Evolutionary conservation across 2,888 invertebrate species (phyloP).

Genomic region (Mesoligia furuncula): DNA sequence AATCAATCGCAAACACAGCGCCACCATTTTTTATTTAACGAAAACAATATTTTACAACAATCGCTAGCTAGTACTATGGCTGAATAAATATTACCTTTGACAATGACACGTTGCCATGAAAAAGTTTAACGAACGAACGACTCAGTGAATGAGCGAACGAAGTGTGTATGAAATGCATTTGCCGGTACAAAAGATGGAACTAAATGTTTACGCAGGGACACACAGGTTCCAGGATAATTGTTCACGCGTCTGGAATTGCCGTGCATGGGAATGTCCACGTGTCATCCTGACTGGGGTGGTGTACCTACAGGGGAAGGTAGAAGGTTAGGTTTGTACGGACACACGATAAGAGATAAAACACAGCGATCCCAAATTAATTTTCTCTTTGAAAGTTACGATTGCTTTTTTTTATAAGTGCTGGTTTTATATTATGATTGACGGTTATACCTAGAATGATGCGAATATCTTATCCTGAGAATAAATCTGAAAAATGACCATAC

Average conservation of each 20-base stretch:
- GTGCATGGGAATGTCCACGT: slow-evolving; percentile 70
- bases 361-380: neutral
- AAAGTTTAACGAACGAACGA: slow-evolving; percentile 59
- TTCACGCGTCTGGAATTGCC: slow-evolving; percentile 75
- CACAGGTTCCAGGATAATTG: slow-evolving; percentile 75
- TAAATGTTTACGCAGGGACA: slow-evolving; percentile 75
- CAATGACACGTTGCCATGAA: slow-evolving; percentile 64
- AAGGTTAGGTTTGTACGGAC: slow-evolving; percentile 24
- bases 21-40: slow-evolving; percentile 46
- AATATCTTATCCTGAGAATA: neutral
- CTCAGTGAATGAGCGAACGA: slow-evolving; percentile 29
- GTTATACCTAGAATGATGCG: no score
- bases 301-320: neutral
- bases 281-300: slow-evolving; percentile 50
- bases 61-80: slow-evolving; percentile 47
- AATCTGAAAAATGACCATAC: no score
- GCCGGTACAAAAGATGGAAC: slow-evolving; percentile 70
- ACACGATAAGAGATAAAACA: neutral
- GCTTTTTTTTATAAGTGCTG: neutral
- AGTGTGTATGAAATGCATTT: slow-evolving; percentile 49
- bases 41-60: slow-evolving; percentile 62
- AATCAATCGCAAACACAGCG: slow-evolving; percentile 59
- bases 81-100: slow-evolving; percentile 71
- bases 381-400: neutral
- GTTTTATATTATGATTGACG: no score